Conservation (phyloP, 2,797 vertebrate species). For the Falco concolor region DNA sequence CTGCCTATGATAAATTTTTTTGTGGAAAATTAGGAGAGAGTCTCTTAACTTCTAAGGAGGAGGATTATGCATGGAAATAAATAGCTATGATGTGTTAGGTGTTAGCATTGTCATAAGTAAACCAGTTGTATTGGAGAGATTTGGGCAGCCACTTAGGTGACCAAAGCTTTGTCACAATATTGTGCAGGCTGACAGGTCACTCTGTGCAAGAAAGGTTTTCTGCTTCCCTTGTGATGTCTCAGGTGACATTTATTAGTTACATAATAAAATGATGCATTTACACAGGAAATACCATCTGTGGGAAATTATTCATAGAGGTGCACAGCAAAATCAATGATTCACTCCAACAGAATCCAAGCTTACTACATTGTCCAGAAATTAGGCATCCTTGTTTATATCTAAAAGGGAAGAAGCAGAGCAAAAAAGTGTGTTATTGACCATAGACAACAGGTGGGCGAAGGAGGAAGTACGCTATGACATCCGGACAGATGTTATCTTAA, state of each 20-base stretch:
- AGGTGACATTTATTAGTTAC: background rate
- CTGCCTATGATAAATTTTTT: background rate
- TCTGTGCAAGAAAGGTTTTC: background rate
- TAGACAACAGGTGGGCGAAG: background rate
- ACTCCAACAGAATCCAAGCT: background rate
- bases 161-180: background rate
- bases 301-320: background rate
- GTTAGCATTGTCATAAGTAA: background rate
- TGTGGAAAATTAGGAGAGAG: background rate
- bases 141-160: background rate
- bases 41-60: background rate
- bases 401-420: background rate
- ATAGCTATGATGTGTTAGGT: background rate
- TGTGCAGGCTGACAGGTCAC: background rate
- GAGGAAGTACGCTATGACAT: background rate
- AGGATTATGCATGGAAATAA: background rate
- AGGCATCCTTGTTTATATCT: background rate
- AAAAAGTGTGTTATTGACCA: background rate
- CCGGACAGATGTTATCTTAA: background rate
- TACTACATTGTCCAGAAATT: background rate
- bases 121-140: background rate
- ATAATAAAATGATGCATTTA: background rate
- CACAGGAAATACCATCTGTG: background rate
- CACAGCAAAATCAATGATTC: background rate
- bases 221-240: background rate